Evolutionary conservation across 2,888 invertebrate species (phyloP), one percentile per base, ranked within the genome.

Genomic region (Cryptocephalus moraei): DNA sequence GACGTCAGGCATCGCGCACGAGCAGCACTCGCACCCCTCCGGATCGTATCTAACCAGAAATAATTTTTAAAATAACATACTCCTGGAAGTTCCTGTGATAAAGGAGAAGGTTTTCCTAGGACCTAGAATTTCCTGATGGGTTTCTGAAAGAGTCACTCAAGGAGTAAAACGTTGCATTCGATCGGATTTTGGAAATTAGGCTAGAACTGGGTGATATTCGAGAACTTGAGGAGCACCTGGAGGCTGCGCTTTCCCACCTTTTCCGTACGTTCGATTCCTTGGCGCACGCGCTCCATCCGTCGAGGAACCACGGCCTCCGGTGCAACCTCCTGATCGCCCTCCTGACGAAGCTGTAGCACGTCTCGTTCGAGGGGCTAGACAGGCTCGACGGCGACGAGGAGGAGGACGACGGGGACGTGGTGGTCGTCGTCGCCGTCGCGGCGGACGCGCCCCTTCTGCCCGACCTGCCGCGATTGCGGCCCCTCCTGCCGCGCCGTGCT

Each of bases 321-420:
- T 62, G 62, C 43, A 91, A 71, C 72, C 89, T 85, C 75, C 91
- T 69, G 43, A 93, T 78, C 9, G 92, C 92, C 61, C 90, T 78
- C 41, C 92, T 76, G 6, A 93, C 91, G 67, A 93, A 93, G 60
- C 91, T 91, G 71, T 93, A 93, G 67, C 93, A 93, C 4, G 91
- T 91, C 73, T 92, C 92, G 65, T 91, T 91, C 4, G 92, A 92
- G 53, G 90, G 91, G 43, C 91, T 91, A 34, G 91, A 76, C 53
- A 90, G 91, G 14, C 91, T 91, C 52, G 89, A 90, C 59, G 90
- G 89, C 13, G 84, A 85, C 1, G 79, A 79, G 11, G 67, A 78
- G 68, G 9, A 13, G 9, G 32, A 31, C 22, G 40, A 31, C 31
- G 11, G 10, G n/a, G 4, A 31, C 40, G 11, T 22, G 31, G 11